Percentiles rank a stretch among this genome's conserved stretches.
Conservation (phyloP, 2,113 vertebrate species). For the Dromaius novaehollandiae region DNA sequence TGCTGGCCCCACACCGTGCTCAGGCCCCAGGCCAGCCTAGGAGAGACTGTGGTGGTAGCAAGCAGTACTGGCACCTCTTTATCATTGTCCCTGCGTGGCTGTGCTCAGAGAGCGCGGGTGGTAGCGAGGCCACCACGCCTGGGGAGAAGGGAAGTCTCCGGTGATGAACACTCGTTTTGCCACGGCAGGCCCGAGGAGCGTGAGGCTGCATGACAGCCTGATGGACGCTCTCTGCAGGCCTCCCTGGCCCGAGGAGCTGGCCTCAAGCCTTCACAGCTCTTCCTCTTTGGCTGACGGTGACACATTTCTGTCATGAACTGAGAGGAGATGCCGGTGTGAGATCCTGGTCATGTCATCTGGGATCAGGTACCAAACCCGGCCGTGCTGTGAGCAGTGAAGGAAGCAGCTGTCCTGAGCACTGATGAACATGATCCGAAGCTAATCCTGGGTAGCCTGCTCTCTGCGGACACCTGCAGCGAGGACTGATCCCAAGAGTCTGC, state of each 20-base stretch:
- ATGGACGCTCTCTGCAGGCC: constrained; percentile 36
- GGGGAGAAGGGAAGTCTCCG: not conserved
- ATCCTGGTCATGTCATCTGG: constrained; percentile 50
- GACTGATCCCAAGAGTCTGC: not conserved
- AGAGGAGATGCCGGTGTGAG: not conserved
- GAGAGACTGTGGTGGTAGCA: not conserved
- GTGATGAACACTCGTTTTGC: constrained; percentile 40
- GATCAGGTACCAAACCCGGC: constrained; percentile 51
- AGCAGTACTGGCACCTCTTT: not conserved
- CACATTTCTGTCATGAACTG: constrained; percentile 40
- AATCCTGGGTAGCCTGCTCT: not conserved
- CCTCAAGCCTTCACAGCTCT: not conserved
- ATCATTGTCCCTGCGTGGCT: not conserved
- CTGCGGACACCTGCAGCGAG: not conserved
- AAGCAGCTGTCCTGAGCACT: not conserved
- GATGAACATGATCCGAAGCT: constrained; percentile 26
- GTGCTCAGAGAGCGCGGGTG: not conserved
- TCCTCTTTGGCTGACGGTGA: not conserved
- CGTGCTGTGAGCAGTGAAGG: not conserved
- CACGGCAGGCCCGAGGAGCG: not conserved
- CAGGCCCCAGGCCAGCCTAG: not conserved
- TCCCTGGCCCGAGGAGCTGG: constrained; percentile 9
- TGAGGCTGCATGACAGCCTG: not conserved
- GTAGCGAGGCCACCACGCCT: not conserved
- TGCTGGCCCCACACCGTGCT: not conserved